Percentiles rank a stretch among this genome's conserved stretches.
These are phyloP conservation scores for Drosophila athabasca DNA, from an alignment of 1,140 invertebrate genomes.

Conservation along the genomic window DNA sequence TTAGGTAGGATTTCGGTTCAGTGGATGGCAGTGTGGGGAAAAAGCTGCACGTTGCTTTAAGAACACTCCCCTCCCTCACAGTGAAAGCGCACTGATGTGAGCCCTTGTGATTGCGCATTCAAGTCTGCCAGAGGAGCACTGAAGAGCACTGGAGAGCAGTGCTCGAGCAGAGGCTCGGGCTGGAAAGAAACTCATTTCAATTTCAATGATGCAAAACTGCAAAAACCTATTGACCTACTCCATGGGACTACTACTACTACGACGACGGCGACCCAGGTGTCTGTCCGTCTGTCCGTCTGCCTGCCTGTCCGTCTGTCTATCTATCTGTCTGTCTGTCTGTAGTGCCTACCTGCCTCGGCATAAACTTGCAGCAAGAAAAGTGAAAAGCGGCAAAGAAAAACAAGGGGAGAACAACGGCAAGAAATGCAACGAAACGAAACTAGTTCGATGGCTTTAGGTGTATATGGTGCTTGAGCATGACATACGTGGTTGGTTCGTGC, in stretches of 20 bases:
- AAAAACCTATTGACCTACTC: constrained; percentile 67
- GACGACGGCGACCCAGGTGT: constrained; percentile 1
- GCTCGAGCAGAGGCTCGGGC: constrained; percentile 1
- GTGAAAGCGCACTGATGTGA: constrained; percentile 24
- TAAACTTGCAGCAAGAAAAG: constrained; percentile 49
- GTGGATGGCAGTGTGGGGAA: neutral
- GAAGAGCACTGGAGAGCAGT: no score
- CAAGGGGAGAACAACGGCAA: constrained; percentile 1
- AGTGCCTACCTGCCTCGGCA: constrained; percentile 22
- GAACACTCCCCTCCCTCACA: constrained; percentile 13
- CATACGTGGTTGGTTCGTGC: constrained; percentile 59
- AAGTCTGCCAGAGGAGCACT: constrained; percentile 13
- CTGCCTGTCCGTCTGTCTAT: neutral
- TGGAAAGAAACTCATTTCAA: constrained; percentile 49
- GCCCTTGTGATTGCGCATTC: constrained; percentile 46
- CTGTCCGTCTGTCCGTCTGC: neutral
- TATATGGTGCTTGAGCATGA: constrained; percentile 60
- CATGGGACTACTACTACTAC: constrained; percentile 6
- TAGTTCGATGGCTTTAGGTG: constrained; percentile 60
- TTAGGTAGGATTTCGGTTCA: constrained; percentile 3
- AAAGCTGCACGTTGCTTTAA: neutral
- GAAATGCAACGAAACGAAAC: constrained; percentile 44
- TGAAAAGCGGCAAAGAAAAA: constrained; percentile 48
- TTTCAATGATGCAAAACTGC: constrained; percentile 58
- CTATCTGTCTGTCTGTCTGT: constrained; percentile 3